Conservation (phyloP, 2,113 vertebrate species). For the Climacteris rufus region DNA sequence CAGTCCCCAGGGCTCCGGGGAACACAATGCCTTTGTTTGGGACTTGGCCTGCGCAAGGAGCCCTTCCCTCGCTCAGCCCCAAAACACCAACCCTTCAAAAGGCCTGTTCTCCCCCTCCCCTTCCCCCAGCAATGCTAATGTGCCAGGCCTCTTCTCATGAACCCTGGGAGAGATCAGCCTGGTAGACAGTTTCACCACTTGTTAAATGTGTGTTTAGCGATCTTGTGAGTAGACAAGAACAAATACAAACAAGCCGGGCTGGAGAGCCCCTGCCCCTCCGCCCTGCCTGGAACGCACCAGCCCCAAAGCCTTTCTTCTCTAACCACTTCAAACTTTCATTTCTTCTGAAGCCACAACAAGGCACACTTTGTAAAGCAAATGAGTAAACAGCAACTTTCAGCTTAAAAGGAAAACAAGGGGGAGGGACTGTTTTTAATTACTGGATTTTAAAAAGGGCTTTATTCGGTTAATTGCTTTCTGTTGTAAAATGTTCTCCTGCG, state of each 20-base stretch:
- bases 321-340: conserved; percentile 67
- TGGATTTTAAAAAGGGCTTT: conserved; percentile 53
- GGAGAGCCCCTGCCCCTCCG: conserved; percentile 53
- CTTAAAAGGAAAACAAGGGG: conserved; percentile 64
- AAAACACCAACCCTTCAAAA: conserved; percentile 11
- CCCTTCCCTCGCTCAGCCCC: not conserved
- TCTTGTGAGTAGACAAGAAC: conserved; percentile 57
- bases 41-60: not conserved
- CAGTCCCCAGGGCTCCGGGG: not conserved
- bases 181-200: conserved; percentile 24
- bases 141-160: conserved; percentile 38
- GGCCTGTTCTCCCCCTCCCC: not conserved
- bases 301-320: conserved; percentile 60
- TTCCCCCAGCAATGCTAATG: conserved; percentile 10
- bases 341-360: conserved; percentile 69
- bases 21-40: conserved; percentile 42
- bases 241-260: conserved; percentile 51
- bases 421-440: conserved; percentile 66
- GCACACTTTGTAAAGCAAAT: conserved; percentile 69
- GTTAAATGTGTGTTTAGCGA: conserved; percentile 38
- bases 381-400: conserved; percentile 60
- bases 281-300: conserved; percentile 47
- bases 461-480: conserved; percentile 65
- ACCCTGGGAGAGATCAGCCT: conserved; percentile 26
- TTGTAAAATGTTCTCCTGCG: conserved; percentile 33